Conservation (phyloP, 92 coral and sea anemone genomes). For the Heliopora coerulea region DNA sequence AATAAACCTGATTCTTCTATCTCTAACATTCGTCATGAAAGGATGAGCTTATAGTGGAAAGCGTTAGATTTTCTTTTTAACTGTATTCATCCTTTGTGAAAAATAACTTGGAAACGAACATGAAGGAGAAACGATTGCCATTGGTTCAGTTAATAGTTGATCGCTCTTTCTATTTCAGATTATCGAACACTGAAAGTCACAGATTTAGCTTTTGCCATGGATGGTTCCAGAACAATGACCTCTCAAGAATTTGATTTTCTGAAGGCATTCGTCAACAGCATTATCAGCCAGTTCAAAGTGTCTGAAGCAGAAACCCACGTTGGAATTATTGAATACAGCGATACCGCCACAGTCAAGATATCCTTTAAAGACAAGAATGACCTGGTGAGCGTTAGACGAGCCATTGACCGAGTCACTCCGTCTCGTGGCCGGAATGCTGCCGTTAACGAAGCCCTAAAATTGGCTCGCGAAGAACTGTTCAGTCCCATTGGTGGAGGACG, state of each 20-base stretch:
- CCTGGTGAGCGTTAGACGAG: slow-evolving; percentile 46
- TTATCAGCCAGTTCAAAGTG: slow-evolving; percentile 51
- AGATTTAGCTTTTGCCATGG: slow-evolving; percentile 44
- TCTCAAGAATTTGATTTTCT: slow-evolving; percentile 48
- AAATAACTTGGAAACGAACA: too few relatives aligned
- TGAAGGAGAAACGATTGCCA: too few relatives aligned
- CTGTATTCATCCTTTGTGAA: too few relatives aligned
- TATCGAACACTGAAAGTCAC: slow-evolving; percentile 43
- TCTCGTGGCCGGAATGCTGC: slow-evolving; percentile 17
- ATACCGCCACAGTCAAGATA: slow-evolving; percentile 43
- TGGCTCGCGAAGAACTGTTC: slow-evolving; percentile 40
- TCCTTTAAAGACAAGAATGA: slow-evolving; percentile 48
- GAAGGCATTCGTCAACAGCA: slow-evolving; percentile 62
- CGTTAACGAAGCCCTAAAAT: slow-evolving; percentile 34
- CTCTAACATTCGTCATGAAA: too few relatives aligned
- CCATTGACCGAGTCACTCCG: slow-evolving; percentile 42
- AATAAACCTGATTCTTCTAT: too few relatives aligned
- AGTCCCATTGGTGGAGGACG: slow-evolving; percentile 45
- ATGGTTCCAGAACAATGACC: slow-evolving; percentile 37
- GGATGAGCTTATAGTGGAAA: too few relatives aligned
- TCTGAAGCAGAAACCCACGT: slow-evolving; percentile 53
- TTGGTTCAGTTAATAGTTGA: too few relatives aligned
- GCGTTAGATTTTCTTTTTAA: too few relatives aligned
- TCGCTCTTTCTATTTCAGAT: not conserved
- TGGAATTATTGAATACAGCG: slow-evolving; percentile 64